These are phyloP conservation scores for Podiceps cristatus DNA, from an alignment of 2,113 vertebrate genomes.

Conservation along the genomic window DNA sequence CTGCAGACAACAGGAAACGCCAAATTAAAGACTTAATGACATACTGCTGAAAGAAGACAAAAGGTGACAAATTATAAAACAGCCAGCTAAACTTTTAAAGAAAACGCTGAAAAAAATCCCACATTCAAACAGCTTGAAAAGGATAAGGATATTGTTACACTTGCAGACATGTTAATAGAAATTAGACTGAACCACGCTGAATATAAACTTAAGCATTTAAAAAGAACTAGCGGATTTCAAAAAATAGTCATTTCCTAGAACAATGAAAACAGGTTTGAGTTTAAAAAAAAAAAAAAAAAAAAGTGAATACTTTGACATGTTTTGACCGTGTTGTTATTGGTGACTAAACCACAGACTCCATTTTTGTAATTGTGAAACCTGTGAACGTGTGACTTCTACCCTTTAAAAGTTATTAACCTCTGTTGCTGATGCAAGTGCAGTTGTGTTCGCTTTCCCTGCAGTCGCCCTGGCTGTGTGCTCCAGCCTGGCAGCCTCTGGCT, in stretches of 20 bases:
- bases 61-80: constrained; percentile 80
- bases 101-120: constrained; percentile 40
- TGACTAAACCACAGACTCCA: background rate
- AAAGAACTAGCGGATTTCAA: background rate
- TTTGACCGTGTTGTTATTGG: background rate
- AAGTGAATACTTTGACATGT: background rate
- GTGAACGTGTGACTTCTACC: background rate
- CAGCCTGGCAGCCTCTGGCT: constrained; percentile 32
- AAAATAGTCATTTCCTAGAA: background rate
- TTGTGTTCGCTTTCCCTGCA: background rate
- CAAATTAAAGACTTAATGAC: constrained; percentile 82
- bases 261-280: background rate
- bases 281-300: background rate
- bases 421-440: background rate
- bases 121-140: constrained; percentile 45
- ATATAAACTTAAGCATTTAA: constrained; percentile 1
- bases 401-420: background rate
- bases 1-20: constrained; percentile 80
- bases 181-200: constrained; percentile 1
- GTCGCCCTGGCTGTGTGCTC: background rate
- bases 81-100: constrained; percentile 59
- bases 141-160: constrained; percentile 27
- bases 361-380: background rate
- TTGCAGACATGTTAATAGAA: constrained; percentile 22
- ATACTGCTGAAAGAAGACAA: constrained; percentile 77